A percentile compares a stretch with the other conserved stretches of the same genome.
phyloP scores from a whole-genome alignment of 2,888 invertebrate species.

The Apamea crenata region DNA sequence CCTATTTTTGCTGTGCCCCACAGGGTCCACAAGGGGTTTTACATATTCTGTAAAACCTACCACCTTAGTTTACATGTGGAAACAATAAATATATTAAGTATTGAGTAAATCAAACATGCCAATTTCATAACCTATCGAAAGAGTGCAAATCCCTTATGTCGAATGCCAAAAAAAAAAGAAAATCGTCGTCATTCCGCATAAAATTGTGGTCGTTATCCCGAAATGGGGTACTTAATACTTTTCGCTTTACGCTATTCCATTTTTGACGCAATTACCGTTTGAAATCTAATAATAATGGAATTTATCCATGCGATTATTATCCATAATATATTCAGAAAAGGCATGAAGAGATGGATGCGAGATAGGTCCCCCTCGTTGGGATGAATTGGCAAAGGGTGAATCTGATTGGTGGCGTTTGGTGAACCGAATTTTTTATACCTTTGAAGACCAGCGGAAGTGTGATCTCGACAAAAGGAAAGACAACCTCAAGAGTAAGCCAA shows the following conservation, averaged over 20 bases:
- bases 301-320: neutral
- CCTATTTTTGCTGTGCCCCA: too few species aligned
- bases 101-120: constrained; percentile 31
- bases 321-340: neutral
- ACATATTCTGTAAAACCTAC: too few species aligned
- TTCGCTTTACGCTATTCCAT: constrained; percentile 3
- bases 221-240: constrained; percentile 23
- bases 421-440: neutral
- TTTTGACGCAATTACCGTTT: constrained; percentile 25
- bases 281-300: constrained; percentile 4
- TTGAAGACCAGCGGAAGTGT: neutral
- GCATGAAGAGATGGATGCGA: neutral
- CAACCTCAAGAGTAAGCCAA: neutral
- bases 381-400: neutral
- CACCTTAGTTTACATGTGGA: too few species aligned
- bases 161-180: constrained; percentile 6
- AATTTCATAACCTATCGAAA: neutral
- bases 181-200: neutral
- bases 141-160: neutral
- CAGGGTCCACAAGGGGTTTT: too few species aligned
- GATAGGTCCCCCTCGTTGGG: neutral
- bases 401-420: neutral
- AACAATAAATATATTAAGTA: too few species aligned
- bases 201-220: constrained; percentile 18
- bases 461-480: neutral